phyloP scores from a whole-genome alignment of 1,140 invertebrate species.

The Gonioctena quinquepunctata region DNA sequence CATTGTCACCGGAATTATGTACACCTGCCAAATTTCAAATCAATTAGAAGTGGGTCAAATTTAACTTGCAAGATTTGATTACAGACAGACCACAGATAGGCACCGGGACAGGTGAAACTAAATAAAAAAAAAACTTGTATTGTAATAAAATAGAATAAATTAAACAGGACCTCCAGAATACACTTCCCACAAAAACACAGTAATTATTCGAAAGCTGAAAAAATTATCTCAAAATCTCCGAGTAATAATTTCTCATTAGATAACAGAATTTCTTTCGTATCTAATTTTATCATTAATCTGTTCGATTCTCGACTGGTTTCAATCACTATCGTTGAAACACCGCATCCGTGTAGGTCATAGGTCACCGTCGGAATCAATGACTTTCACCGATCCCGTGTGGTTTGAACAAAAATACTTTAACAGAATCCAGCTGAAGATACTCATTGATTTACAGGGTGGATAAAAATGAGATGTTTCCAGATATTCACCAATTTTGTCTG shows the following conservation, averaged over 20 bases:
- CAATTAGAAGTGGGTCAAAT: too few species aligned
- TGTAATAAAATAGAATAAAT: too few species aligned
- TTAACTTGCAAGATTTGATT: too few species aligned
- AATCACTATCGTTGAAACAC: neutral
- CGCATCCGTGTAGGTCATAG: neutral
- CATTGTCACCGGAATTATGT: too few species aligned
- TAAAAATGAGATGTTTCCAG: neutral
- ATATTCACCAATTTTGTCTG: neutral
- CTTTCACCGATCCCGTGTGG: neutral
- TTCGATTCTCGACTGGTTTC: neutral
- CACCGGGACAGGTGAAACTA: too few species aligned
- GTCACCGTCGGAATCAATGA: neutral
- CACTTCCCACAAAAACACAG: neutral
- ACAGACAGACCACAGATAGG: too few species aligned
- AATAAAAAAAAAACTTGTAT: too few species aligned
- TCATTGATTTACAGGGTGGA: neutral
- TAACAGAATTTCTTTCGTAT: neutral
- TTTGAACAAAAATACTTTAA: neutral
- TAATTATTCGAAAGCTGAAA: neutral
- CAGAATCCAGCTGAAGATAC: neutral
- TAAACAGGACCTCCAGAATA: neutral
- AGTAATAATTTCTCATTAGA: neutral
- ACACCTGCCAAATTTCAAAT: too few species aligned
- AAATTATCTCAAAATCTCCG: neutral
- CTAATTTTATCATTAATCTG: neutral